Percentiles rank a stretch among this genome's conserved stretches.
These are phyloP conservation scores for Lacanobia oleracea DNA, from an alignment of 2,888 invertebrate genomes.

Conservation along the genomic window DNA sequence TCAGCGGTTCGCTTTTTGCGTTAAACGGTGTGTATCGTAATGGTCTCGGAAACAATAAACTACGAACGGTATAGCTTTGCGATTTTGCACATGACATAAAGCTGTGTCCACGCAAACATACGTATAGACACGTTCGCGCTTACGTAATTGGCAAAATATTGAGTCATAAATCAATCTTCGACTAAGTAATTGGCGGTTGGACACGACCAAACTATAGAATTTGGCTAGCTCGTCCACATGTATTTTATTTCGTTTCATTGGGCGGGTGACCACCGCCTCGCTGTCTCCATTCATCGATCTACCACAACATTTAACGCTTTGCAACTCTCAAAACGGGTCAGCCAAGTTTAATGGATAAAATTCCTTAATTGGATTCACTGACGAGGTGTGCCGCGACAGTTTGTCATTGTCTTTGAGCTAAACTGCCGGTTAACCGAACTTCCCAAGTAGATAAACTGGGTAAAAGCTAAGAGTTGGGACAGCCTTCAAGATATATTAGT, in stretches of 20 bases:
- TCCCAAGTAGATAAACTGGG: constrained; percentile 58
- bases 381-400: constrained; percentile 74
- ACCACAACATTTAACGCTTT: constrained; percentile 68
- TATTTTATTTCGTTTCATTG: constrained; percentile 42
- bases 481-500: constrained; percentile 62
- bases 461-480: constrained; percentile 53
- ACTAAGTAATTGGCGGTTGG: constrained; percentile 24
- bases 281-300: constrained; percentile 51
- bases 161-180: constrained; percentile 27
- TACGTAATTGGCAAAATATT: constrained; percentile 33
- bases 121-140: constrained; percentile 27
- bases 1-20: constrained; percentile 76
- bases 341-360: constrained; percentile 83
- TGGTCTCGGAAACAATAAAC: constrained; percentile 81
- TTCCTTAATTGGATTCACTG: constrained; percentile 82
- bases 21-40: constrained; percentile 83
- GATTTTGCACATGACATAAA: constrained; percentile 66
- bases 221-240: constrained; percentile 12
- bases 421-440: constrained; percentile 64
- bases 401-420: constrained; percentile 69
- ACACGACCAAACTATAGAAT: constrained; percentile 21
- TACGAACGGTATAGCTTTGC: constrained; percentile 72
- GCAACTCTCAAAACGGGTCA: constrained; percentile 74
- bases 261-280: constrained; percentile 20
- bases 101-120: constrained; percentile 49